These are phyloP conservation scores for Cephus spinipes DNA, from an alignment of 2,888 invertebrate species.

Conservation along the genomic window DNA sequence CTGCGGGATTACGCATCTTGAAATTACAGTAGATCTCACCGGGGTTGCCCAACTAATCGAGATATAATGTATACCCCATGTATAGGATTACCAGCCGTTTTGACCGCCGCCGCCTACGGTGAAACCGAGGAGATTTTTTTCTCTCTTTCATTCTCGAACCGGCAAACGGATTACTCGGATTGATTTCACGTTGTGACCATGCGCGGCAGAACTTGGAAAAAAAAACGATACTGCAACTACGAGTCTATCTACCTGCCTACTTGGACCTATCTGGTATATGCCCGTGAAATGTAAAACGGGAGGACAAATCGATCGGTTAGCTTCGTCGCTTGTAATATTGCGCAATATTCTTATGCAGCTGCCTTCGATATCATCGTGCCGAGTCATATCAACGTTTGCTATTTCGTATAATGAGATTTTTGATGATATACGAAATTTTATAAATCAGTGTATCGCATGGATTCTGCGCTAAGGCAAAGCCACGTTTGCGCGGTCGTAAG, in stretches of 20 bases:
- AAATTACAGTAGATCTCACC: constrained; percentile 40
- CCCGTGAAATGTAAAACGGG: background rate
- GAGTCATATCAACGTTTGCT: background rate
- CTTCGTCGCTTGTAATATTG: background rate
- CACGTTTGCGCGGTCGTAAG: background rate
- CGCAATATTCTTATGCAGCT: background rate
- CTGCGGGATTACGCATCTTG: constrained; percentile 38
- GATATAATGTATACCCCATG: constrained; percentile 41
- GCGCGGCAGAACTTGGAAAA: background rate
- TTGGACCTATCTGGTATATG: background rate
- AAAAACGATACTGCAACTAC: background rate
- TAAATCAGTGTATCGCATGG: background rate
- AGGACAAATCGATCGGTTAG: background rate
- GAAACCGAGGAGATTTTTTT: constrained; percentile 2
- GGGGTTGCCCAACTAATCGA: constrained; percentile 32
- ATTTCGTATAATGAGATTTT: background rate
- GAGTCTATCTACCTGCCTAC: background rate
- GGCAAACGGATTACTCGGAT: constrained; percentile 1
- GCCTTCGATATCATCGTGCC: background rate
- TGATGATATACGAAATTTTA: background rate
- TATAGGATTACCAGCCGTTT: constrained; percentile 36
- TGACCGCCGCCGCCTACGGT: background rate
- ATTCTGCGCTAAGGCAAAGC: background rate
- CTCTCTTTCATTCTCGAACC: background rate
- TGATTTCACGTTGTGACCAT: background rate